Conservation (phyloP, 2,113 vertebrate genomes). For the Tyto alba region DNA sequence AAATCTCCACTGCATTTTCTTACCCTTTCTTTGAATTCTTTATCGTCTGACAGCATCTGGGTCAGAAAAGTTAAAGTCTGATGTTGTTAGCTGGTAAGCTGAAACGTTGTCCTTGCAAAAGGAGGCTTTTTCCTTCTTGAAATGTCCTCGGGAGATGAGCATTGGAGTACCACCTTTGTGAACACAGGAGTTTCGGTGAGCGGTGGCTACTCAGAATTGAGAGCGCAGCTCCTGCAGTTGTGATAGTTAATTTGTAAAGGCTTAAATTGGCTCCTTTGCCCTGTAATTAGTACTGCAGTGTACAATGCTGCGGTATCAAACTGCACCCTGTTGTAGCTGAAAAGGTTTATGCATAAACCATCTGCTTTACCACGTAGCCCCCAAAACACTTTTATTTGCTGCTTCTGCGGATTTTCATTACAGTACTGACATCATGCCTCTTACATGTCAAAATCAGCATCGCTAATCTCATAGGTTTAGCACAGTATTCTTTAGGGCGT, state of each 20-base stretch:
- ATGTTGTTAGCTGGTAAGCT: background rate
- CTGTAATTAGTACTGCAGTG: background rate
- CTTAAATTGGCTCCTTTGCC: background rate
- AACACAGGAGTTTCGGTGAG: background rate
- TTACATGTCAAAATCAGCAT: background rate
- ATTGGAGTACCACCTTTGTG: background rate
- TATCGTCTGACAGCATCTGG: background rate
- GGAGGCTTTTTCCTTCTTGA: background rate
- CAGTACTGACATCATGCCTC: background rate
- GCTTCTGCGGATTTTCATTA: background rate
- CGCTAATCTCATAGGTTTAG: background rate
- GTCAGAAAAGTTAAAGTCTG: background rate
- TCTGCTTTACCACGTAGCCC: background rate
- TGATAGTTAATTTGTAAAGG: background rate
- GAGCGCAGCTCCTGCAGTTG: background rate
- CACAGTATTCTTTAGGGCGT: background rate
- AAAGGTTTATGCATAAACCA: background rate
- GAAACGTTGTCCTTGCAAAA: background rate
- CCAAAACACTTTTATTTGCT: background rate
- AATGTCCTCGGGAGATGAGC: background rate
- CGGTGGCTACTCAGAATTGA: background rate
- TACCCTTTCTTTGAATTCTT: background rate
- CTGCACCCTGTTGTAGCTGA: background rate
- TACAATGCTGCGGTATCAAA: background rate
- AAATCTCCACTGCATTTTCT: background rate